A percentile compares a stretch with the other conserved stretches of the same genome.
These are phyloP conservation scores for Microctenopoma steveboyesi DNA, from an alignment of 2,797 vertebrate species.

Conservation along the genomic window DNA sequence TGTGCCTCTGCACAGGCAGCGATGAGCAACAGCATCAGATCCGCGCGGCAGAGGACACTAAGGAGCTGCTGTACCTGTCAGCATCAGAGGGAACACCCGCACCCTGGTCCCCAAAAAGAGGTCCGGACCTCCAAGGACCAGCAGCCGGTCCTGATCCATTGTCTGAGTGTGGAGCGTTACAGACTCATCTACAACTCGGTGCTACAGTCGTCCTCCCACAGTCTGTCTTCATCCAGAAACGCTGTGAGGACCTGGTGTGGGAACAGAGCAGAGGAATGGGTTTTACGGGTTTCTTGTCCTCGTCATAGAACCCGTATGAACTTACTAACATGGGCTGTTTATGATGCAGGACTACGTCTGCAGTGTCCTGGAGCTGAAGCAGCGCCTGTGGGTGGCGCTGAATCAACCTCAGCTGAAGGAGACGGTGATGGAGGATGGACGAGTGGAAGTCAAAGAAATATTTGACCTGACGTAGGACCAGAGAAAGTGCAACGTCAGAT, in stretches of 20 bases:
- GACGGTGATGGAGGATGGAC: constrained; percentile 23
- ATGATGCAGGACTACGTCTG: constrained; percentile 20
- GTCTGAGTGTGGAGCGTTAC: constrained; percentile 52
- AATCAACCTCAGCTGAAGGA: constrained; percentile 36
- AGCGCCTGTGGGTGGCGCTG: constrained; percentile 55
- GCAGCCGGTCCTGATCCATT: constrained; percentile 26
- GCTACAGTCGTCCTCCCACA: constrained; percentile 19
- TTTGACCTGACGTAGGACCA: constrained; percentile 22
- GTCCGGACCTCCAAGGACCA: neutral
- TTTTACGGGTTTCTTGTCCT: too few relatives aligned
- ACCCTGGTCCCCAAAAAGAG: too few relatives aligned
- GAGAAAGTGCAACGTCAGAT: neutral
- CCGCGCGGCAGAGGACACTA: neutral
- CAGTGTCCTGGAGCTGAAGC: constrained; percentile 55
- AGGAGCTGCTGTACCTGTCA: too few relatives aligned
- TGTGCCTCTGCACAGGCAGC: neutral
- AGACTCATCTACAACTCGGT: constrained; percentile 43
- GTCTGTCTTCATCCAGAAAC: neutral
- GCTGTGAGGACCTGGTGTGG: neutral
- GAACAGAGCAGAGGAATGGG: too few relatives aligned
- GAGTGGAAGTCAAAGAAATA: constrained; percentile 33
- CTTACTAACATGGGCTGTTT: neutral
- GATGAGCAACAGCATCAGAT: neutral
- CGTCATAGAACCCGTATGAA: too few relatives aligned
- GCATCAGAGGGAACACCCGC: neutral